Evolutionary conservation across 2,888 invertebrate species (phyloP).

Genomic region (Acanthosepion lycidas): DNA sequence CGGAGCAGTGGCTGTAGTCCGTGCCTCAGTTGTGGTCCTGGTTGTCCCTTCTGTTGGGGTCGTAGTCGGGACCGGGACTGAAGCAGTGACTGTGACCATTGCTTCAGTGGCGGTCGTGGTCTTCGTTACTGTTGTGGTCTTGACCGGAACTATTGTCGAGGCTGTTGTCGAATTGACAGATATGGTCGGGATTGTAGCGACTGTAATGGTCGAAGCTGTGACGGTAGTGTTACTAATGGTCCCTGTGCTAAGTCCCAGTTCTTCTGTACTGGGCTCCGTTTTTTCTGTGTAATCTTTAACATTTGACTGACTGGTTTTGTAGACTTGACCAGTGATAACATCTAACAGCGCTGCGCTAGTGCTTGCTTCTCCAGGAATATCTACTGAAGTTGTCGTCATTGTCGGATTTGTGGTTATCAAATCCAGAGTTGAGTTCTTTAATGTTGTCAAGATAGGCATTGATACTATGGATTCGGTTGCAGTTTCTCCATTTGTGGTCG

Average conservation of each 20-base stretch:
- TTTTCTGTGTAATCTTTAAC: neutral
- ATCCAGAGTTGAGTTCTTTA: neutral
- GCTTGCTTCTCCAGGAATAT: neutral
- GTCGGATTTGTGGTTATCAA: neutral
- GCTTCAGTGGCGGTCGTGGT: neutral
- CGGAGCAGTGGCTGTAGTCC: neutral
- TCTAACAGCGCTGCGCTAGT: neutral
- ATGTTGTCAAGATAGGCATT: neutral
- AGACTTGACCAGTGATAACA: neutral
- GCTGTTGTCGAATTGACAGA: neutral
- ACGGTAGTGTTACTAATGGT: neutral
- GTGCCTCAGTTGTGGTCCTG: neutral
- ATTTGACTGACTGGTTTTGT: neutral
- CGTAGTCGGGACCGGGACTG: neutral
- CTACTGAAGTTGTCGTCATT: neutral
- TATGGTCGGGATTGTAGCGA: neutral
- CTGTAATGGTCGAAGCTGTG: neutral
- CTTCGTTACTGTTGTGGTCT: neutral
- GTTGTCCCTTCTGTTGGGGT: neutral
- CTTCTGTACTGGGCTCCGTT: neutral
- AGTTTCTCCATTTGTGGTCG: too few relatives aligned
- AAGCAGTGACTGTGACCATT: neutral
- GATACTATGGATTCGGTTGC: neutral
- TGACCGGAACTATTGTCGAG: neutral
- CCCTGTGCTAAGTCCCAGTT: too few relatives aligned